Conservation (phyloP, 2,797 vertebrate species). For the Dicrostonyx torquatus region DNA sequence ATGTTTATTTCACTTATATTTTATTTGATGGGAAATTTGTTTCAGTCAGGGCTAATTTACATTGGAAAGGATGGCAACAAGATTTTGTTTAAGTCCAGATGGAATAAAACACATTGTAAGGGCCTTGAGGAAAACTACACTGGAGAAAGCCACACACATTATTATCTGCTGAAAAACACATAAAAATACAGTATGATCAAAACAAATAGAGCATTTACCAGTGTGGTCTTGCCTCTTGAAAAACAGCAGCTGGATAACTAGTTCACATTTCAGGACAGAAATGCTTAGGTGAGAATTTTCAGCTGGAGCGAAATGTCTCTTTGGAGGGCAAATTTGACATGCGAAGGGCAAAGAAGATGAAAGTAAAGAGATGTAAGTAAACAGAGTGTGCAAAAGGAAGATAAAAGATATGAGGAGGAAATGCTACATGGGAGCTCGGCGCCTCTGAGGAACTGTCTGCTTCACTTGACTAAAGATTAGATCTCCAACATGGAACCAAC, state of each 20-base stretch:
- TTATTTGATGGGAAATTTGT: neutral
- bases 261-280: slow-evolving; percentile 26
- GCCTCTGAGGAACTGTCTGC: neutral
- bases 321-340: slow-evolving; percentile 50
- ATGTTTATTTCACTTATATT: neutral
- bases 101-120: neutral
- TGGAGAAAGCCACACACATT: neutral
- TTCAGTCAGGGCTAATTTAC: neutral
- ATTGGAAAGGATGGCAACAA: neutral
- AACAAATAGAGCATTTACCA: neutral
- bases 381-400: neutral
- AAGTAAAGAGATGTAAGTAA: slow-evolving; percentile 59
- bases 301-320: slow-evolving; percentile 20
- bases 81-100: neutral
- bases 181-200: neutral
- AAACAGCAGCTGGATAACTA: neutral
- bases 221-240: slow-evolving; percentile 13
- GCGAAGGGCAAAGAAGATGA: slow-evolving; percentile 43
- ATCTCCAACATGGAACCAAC: neutral
- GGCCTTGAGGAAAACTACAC: neutral
- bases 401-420: slow-evolving; percentile 1
- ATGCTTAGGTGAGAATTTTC: slow-evolving; percentile 46
- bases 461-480: neutral
- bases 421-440: neutral
- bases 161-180: neutral